Conservation (phyloP, 2,113 vertebrate species). For the Chascanopsetta lugubris region DNA sequence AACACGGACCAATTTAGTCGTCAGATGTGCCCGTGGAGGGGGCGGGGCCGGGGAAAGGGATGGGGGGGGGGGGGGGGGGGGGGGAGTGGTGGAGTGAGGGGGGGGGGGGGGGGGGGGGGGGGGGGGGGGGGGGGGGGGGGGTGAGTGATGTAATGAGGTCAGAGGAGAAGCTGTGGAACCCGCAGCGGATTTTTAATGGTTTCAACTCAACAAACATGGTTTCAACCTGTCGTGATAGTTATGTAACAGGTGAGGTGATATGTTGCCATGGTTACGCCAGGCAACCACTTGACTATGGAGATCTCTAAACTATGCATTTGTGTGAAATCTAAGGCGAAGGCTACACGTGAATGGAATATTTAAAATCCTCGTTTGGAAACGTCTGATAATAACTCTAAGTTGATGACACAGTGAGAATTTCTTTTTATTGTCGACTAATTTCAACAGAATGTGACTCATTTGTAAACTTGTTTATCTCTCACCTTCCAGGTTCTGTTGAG, state of each 20-base stretch:
- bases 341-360: no score
- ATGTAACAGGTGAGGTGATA: no score
- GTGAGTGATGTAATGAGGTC: not conserved
- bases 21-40: not conserved
- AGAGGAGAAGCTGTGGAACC: no score
- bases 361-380: not conserved
- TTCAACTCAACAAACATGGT: not conserved
- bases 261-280: no score
- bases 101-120: no score
- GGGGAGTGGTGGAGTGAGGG: not conserved
- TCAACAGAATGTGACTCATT: not conserved
- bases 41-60: fast-evolving
- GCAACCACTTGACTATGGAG: no score
- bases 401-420: no score
- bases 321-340: no score
- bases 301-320: no score
- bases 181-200: not conserved
- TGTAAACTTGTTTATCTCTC: not conserved
- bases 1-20: slow-evolving; percentile 20
- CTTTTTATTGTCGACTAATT: not conserved
- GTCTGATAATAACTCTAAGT: no score
- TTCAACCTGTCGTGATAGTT: no score
- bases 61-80: not conserved
- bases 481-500: not conserved
- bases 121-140: not conserved